Evolutionary conservation across 2,888 invertebrate species (phyloP), one percentile per base, ranked within the genome.

Genomic region (Chrysomela aeneicollis): DNA sequence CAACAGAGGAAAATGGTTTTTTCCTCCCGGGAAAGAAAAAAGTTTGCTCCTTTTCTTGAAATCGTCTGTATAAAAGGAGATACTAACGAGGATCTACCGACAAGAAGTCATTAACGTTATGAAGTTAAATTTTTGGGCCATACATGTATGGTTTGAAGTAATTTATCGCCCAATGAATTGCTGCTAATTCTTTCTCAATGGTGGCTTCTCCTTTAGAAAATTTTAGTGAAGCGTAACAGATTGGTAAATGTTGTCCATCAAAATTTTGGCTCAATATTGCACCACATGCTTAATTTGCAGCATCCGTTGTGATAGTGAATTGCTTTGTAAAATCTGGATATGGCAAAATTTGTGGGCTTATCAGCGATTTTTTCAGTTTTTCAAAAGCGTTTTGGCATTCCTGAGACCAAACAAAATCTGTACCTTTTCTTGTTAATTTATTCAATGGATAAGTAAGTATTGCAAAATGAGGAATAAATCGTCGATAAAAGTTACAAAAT

Each of bases 391-490:
- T 21, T 60, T 66, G 51, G 60, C 59, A 64, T n/a, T 64, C 65
- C 26, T 32, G 15, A 6, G 64, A 46, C 64, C 67, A 69, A 10
- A 19, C 12, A 32, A 35, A 35, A 10, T 6, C 10, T 10, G 6
- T 22, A 42, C 47, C 51, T 64, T 65, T 59, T 12, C 53, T 26
- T 22, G 61, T 61, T n/a, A 47, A 46, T 37, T 50, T 59, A 22
- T 63, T 60, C 22, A 66, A 32, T 32, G 64, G 61, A 2, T 17
- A n/a, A 1, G 63, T 46, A 12, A 62, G 57, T 49, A 49, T 42
- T 17, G 64, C 67, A 51, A 68, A 68, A 54, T 65, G 17, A 19
- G 46, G 32, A 22, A 64, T 68, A 32, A 61, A 59, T 35, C 47
- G 53, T 22, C 62, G 15, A 32, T 65, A 65, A 59, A 49, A 64